These are phyloP conservation scores for Opisthograptis luteolata DNA, from an alignment of 2,888 invertebrate species.

Conservation along the genomic window DNA sequence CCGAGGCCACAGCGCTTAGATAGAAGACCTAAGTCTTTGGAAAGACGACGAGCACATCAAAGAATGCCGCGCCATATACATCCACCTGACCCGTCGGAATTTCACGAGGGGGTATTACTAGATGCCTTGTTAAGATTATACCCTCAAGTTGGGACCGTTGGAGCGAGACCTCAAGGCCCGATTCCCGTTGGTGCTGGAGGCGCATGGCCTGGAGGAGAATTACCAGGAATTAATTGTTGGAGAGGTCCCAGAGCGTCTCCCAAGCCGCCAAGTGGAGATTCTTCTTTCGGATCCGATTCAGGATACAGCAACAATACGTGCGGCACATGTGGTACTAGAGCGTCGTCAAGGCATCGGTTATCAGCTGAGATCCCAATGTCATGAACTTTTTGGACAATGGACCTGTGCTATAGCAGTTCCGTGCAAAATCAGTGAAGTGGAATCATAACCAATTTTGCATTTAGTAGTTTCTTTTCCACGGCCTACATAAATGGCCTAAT, in stretches of 20 bases:
- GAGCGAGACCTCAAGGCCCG: conserved; percentile 77
- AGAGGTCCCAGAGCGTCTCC: conserved; percentile 81
- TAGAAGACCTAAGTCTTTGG: conserved; percentile 82
- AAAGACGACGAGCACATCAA: conserved; percentile 77
- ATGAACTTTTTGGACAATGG: conserved; percentile 59
- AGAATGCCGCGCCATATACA: conserved; percentile 82
- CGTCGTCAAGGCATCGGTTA: conserved; percentile 78
- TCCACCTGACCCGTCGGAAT: conserved; percentile 90
- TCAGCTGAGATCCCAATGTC: conserved; percentile 81
- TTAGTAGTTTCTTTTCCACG: conserved; percentile 67
- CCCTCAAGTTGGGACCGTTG: conserved; percentile 88
- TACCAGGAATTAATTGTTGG: conserved; percentile 84
- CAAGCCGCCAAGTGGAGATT: conserved; percentile 88
- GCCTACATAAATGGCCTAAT: conserved; percentile 73
- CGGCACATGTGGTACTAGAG: conserved; percentile 87
- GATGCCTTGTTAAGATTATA: conserved; percentile 89
- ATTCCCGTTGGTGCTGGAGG: conserved; percentile 85
- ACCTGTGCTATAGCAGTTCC: conserved; percentile 56
- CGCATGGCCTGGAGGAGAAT: conserved; percentile 87
- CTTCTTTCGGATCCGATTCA: conserved; percentile 93
- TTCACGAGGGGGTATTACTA: conserved; percentile 91
- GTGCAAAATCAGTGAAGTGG: conserved; percentile 31
- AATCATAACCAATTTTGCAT: conserved; percentile 49
- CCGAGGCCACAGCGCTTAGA: conserved; percentile 85
- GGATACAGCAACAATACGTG: conserved; percentile 93